A percentile compares a stretch with the other conserved stretches of the same genome.
Evolutionary conservation across 2,797 vertebrate genomes (phyloP).

Genomic region (Typhlichthys eigenmanni): DNA sequence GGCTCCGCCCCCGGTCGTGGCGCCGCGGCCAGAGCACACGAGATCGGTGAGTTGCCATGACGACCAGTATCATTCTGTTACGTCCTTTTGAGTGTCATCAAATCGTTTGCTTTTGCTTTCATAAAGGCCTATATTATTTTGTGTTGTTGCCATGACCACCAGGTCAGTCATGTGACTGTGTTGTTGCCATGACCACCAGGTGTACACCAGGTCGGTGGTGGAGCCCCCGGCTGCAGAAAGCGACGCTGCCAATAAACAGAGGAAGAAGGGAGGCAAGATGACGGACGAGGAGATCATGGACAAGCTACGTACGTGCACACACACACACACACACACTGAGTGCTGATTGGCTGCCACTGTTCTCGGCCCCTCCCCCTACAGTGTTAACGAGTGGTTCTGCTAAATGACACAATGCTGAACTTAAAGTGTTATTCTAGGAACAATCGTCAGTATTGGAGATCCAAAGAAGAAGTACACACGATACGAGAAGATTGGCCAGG

Average conservation of each 20-base stretch:
- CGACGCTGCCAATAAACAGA: constrained; percentile 86
- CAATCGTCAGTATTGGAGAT: constrained; percentile 96
- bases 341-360: no score
- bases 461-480: constrained; percentile 98
- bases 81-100: no score
- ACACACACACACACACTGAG: background rate
- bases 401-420: no score
- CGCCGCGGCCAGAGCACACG: constrained; percentile 93
- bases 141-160: no score
- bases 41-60: constrained; percentile 86
- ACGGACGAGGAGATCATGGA: constrained; percentile 99
- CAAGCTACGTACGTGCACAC: constrained; percentile 87
- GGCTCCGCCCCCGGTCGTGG: constrained; percentile 88
- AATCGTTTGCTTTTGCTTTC: no score
- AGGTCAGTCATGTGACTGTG: no score
- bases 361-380: no score
- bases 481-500: constrained; percentile 97
- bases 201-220: constrained; percentile 93
- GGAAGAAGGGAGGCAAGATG: constrained; percentile 94
- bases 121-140: no score
- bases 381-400: no score
- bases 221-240: constrained; percentile 83
- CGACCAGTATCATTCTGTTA: background rate
- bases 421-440: constrained; percentile 44
- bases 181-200: constrained; percentile 61